Base-by-base conservation (phyloP, 2,888 invertebrate genomes). In the Calameuta pallipes region DNA sequence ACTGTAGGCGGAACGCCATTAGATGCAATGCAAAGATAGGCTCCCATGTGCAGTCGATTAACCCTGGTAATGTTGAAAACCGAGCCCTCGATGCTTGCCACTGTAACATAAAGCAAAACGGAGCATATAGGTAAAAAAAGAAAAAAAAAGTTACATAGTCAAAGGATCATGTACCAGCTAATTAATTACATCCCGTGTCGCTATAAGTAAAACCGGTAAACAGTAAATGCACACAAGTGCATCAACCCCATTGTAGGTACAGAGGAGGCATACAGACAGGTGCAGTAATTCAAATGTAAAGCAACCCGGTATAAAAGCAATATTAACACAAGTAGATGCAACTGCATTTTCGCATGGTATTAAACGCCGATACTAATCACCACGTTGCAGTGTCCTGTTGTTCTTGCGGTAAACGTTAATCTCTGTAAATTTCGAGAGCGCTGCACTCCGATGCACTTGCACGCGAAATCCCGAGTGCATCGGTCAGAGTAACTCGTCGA, bases 1-100 rank as follows among this genome's bases (percentile, higher is more conserved):
- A 97, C 96, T 56, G 97, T 96, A 1, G 97, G 97, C 15, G 97
- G 97, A 56, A 97, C 95, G 69, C 97, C 97, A 90, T 97, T 97
- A 84, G 95, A 95, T 3, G 96, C 96, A 85, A 96, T 96, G 92
- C 96, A 96, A 77, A 96, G 93, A 90, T 96, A 96, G 37, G 95
- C 94, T 23, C 96, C 96, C 96, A 96, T 96, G 89, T 96, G 95
- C 79, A 95, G 93, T 78, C 96, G 93, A 83, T 94, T 95, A 83
- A 96, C 95, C 88, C 94, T 93, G 78, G 94, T 94, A 88, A 95
- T 92, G 87, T 94, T 94, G 86, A 95, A 92, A 79, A 94, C 92
- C 15, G 95, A 92, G n/a, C 95, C 95, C 85, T 94, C 94, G 79
- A 95, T 93, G 83, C 94, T 94, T 76, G 92, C 90, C 88, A 94